Base-by-base conservation (phyloP, 2,113 vertebrate species). In the Eclectus roratus region DNA sequence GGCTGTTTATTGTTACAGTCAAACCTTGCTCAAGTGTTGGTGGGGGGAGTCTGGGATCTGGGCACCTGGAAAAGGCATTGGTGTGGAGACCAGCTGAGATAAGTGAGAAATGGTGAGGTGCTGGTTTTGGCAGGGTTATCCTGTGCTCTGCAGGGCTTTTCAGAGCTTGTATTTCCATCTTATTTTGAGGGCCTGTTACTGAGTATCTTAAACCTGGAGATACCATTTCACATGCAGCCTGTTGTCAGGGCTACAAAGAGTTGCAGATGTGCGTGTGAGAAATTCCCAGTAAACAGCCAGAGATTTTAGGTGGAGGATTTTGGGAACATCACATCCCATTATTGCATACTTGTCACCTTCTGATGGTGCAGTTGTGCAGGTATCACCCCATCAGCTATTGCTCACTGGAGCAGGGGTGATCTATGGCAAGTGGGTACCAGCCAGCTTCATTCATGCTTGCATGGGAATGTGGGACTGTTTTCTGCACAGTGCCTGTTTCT, bases 61-160 rank as follows among this genome's bases (percentile, higher is more conserved):
- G 86, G 88, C 58, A 91, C 70, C 92, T 97, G 94, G 85, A 94
- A 96, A 95, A 92, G n/a, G 73, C 85, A 93, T 92, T 53, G 65
- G 39, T 1, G 18, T 1, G 3, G 88, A 61, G 90, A 89, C 11
- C 17, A 44, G 83, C 80, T 92, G 90, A 93, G 91, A 39, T 47
- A 92, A 85, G 85, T 47, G 78, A 91, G 90, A 83, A 94, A 46
- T 28, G 39, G 88, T 10, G 71, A 96, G 94, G 88, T 95, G 95
- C 56, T 27, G 69, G 31, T 88, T 96, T 94, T 96, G 96, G 94
- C 92, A 87, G 63, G 44, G 70, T 53, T 68, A 3, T 21, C 65
- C 68, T 60, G 71, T 35, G 46, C 56, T 91, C 71, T 64, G 52
- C 28, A 60, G 60, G 35, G 63, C 37, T 93, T 87, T 80, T 16